Evolutionary conservation across 2,797 vertebrate genomes (phyloP), one percentile per base, ranked within the genome.

Genomic region (Argentina silus): DNA sequence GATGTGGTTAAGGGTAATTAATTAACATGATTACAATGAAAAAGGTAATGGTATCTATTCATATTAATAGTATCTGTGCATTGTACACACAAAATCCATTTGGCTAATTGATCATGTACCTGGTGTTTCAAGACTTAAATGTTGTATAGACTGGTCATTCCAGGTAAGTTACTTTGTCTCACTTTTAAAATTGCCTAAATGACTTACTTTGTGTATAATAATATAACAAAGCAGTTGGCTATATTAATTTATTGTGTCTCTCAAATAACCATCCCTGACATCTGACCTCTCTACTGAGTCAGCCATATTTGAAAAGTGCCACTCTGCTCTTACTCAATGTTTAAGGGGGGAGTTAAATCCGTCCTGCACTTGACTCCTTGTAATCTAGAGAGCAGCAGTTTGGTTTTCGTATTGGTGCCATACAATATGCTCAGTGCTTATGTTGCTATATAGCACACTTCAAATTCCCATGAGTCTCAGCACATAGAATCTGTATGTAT

Each of bases 401-500:
- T 51, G 45, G 12, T 78, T 48, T 73, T 53, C 47, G 51, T n/a
- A 15, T 51, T 61, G 60, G 36, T 51, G 27, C 15, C 21, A 45
- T 63, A 67, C 27, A 36, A 36, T 44, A 70, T 69, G 60, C 62
- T 36, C 17, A 36, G 64, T 61, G 56, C 69, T 19, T 8, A 23
- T 27, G n/a, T 14, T 50, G 55, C 64, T 48, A 42, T 48, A 73
- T 78, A 84, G 11, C 57, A 14, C 43, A n/a, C 68, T 57, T 56
- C 74, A 19, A 44, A 50, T 51, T 68, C 64, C 85, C 81, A 79
- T 70, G 59, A 77, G 80, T n/a, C 61, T 80, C 74, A 57, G 81
- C 84, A 78, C 19, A 66, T 90, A 82, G 72, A 80, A 90, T 90
- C 86, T 82, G 80, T 84, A 86, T 86, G 86, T 82, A 85, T 81